Evolutionary conservation across 2,797 vertebrate species (phyloP).

Genomic region (Sphenopsis melanotis): DNA sequence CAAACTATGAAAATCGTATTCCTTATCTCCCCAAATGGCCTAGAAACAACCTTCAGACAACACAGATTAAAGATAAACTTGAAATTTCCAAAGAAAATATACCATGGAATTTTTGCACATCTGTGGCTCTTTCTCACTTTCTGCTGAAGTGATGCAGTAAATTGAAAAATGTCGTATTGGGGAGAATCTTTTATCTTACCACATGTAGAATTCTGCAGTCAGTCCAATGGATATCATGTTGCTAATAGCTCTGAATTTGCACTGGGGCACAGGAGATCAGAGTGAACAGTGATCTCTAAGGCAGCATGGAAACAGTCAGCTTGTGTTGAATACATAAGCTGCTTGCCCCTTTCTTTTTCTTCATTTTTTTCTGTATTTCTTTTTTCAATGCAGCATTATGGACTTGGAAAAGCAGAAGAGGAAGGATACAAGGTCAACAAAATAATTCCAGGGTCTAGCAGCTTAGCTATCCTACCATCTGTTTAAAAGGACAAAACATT

Average conservation of each 20-base stretch:
- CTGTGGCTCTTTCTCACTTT: constrained; percentile 37
- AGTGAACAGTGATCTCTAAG: background rate
- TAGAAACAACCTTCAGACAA: constrained; percentile 61
- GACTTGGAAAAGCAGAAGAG: constrained; percentile 47
- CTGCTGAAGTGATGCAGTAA: constrained; percentile 43
- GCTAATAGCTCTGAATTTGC: background rate
- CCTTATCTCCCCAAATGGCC: constrained; percentile 58
- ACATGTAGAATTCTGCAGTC: background rate
- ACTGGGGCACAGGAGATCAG: background rate
- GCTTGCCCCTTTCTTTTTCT: background rate
- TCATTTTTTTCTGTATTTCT: background rate
- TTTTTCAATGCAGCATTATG: constrained; percentile 49
- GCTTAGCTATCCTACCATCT: constrained; percentile 62
- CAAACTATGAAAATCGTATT: constrained; percentile 62
- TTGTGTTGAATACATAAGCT: constrained; percentile 27
- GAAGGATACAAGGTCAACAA: constrained; percentile 32
- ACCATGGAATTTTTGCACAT: constrained; percentile 57
- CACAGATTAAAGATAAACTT: constrained; percentile 54
- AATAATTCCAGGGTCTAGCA: constrained; percentile 53
- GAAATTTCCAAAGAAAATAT: constrained; percentile 70
- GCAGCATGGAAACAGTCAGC: background rate
- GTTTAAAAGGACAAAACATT: constrained; percentile 47
- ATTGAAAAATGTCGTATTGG: constrained; percentile 12
- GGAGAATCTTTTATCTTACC: background rate
- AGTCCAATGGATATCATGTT: background rate